Conservation (phyloP, 2,113 vertebrate species). For the Triplophysa dalaica region DNA sequence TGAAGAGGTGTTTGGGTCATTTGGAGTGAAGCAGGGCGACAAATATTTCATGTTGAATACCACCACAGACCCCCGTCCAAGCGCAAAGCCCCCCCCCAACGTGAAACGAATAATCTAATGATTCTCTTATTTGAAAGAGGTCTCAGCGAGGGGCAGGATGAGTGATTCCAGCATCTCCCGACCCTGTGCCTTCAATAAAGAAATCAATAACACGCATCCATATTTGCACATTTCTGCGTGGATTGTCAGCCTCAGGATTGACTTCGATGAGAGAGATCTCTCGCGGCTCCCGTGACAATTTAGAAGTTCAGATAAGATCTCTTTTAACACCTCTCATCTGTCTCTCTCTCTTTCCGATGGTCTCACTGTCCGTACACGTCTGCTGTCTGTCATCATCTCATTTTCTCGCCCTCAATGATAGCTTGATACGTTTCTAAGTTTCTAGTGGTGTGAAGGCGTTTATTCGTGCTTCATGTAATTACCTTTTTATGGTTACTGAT, state of each 20-base stretch:
- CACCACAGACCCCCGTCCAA: conserved; percentile 39
- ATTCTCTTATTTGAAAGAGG: conserved; percentile 51
- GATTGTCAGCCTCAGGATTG: conserved; percentile 61
- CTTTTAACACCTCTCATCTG: conserved; percentile 51
- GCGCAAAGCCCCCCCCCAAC: conserved; percentile 16
- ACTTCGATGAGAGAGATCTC: conserved; percentile 61
- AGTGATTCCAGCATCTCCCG: conserved; percentile 55
- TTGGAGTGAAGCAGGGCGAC: conserved; percentile 52
- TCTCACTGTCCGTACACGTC: background rate
- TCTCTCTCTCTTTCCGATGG: conserved; percentile 36
- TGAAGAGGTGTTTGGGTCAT: conserved; percentile 28
- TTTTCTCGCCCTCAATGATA: background rate
- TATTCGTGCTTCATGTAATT: too few relatives aligned
- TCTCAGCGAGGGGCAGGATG: conserved; percentile 51
- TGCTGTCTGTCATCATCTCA: background rate
- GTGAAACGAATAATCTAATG: conserved; percentile 54
- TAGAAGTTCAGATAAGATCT: conserved; percentile 60
- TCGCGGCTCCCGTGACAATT: conserved; percentile 52
- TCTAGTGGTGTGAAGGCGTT: too few relatives aligned
- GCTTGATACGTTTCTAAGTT: background rate
- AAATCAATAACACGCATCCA: conserved; percentile 61
- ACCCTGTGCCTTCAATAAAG: conserved; percentile 60
- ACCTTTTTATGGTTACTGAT: background rate
- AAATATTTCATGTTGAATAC: conserved; percentile 55
- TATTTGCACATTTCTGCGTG: conserved; percentile 65